Conservation (phyloP, 2,888 invertebrate species). For the Drosophila paracracens region DNA sequence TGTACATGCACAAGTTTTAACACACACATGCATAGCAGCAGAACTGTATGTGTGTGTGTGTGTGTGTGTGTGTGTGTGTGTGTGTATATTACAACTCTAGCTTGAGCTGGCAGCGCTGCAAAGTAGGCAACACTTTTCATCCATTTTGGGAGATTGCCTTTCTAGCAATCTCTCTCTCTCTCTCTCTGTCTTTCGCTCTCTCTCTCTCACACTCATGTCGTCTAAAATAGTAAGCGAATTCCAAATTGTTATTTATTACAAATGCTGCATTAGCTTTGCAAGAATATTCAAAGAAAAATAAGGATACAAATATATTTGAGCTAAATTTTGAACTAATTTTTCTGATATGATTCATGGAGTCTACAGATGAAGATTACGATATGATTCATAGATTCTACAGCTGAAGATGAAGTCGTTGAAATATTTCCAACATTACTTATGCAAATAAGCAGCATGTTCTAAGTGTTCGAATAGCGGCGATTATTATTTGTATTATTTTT, state of each 20-base stretch:
- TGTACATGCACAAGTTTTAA: slow-evolving; percentile 48
- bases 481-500: too few species aligned
- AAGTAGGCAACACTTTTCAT: slow-evolving; percentile 50
- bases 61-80: slow-evolving; percentile 3
- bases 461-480: neutral
- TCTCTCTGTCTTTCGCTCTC: neutral
- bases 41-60: neutral
- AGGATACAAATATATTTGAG: too few species aligned
- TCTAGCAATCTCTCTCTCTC: neutral
- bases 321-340: neutral
- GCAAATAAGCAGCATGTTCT: neutral
- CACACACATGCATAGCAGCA: slow-evolving; percentile 8
- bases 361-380: neutral
- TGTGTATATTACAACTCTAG: slow-evolving; percentile 13
- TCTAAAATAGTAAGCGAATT: neutral
- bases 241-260: neutral
- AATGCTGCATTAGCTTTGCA: neutral
- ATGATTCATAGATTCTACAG: too few species aligned
- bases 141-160: neutral
- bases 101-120: slow-evolving; percentile 33
- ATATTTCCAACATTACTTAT: neutral
- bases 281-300: neutral
- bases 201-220: neutral
- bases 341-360: too few species aligned
- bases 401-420: neutral